Evolutionary conservation across 2,888 invertebrate genomes (phyloP).

Genomic region (Rhagonycha lutea): DNA sequence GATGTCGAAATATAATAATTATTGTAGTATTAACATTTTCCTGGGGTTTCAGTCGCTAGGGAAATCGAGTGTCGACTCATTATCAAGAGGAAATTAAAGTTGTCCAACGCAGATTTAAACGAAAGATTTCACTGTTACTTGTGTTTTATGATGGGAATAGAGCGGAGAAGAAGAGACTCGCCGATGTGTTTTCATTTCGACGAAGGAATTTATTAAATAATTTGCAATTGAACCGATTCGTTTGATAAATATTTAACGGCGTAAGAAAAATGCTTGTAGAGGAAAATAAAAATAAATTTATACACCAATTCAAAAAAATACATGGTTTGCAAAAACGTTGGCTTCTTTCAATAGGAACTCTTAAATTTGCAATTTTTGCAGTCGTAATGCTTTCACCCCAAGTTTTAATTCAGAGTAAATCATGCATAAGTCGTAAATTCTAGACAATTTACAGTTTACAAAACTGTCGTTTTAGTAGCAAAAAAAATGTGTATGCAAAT

Average conservation of each 20-base stretch:
- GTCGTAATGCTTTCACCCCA: background rate
- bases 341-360: background rate
- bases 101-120: constrained; percentile 36
- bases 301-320: background rate
- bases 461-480: background rate
- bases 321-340: background rate
- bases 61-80: constrained; percentile 38
- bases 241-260: background rate
- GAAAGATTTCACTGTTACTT: constrained; percentile 11
- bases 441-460: background rate
- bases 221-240: background rate
- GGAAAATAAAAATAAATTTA: background rate
- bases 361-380: background rate
- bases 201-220: background rate
- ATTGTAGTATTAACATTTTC: constrained; percentile 23
- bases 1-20: constrained; percentile 5
- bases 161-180: background rate
- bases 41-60: constrained; percentile 30
- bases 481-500: background rate
- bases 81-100: constrained; percentile 40
- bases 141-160: background rate
- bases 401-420: background rate
- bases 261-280: background rate
- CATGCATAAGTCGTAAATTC: background rate
- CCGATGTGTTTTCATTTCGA: background rate